Evolutionary conservation across 2,113 vertebrate species (phyloP), one percentile per base, ranked within the genome.

Genomic region (Melanerpes formicivorus): DNA sequence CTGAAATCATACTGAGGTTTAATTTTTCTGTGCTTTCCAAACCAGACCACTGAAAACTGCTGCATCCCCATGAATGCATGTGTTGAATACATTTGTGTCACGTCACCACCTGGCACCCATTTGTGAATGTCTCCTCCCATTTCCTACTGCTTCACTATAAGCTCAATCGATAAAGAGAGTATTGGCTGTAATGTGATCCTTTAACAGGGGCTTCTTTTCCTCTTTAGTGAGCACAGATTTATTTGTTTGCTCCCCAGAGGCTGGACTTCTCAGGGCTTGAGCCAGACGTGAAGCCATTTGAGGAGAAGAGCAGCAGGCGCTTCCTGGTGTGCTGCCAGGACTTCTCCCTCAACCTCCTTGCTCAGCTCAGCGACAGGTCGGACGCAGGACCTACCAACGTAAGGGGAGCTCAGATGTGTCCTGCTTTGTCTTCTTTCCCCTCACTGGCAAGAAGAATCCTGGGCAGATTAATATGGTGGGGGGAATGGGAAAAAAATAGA

Each of bases 221-320:
- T 40, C 59, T 90, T 63, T 70, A 73, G 88, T 93, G 94, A 84
- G 80, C 72, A 63, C n/a, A 11, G 22, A 26, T 90, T 56, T 78
- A 32, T 79, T 46, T 92, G 58, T 93, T 83, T 97, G 55, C 80
- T 91, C 66, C 95, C 52, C 96, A 99, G 99, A 98, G 98, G 93
- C 96, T 99, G 18, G 99, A 99, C 96, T 99, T 99, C 96, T 99
- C 99, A 0, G 98, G 99, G 88, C 99, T 99, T 5, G 99, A 99
- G 96, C 99, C 98, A 42, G 99, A 99, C 0, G 98, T 99, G 95
- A 99, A 99, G 95, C 99, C 99, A 1, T 99, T 99, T 44, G 99
- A 99, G 96, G 99, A 99, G 73, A 99, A 99, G 34, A 98, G 98
- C 71, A 98, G 98, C 93, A 98, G 98, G 0, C 98, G 98, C 29